These are phyloP conservation scores for Peromyscus maniculatus DNA, from an alignment of 2,113 vertebrate genomes.

Conservation along the genomic window DNA sequence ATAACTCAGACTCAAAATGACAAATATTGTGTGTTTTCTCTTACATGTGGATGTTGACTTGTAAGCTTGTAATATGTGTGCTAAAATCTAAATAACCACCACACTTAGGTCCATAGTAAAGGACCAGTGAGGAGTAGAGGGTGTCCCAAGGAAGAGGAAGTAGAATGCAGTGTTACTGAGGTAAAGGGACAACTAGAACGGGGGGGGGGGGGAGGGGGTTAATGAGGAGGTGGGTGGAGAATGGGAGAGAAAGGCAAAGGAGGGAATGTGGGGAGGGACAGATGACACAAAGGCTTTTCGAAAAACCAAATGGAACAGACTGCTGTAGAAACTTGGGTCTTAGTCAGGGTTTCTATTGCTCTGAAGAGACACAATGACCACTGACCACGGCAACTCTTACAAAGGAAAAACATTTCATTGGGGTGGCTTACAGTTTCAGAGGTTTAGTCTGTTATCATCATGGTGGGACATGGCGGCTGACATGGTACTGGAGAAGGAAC, in stretches of 20 bases:
- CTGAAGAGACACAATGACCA: too few relatives aligned
- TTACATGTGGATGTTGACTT: not conserved
- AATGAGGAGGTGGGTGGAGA: not conserved
- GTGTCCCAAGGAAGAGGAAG: not conserved
- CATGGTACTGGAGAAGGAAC: too few relatives aligned
- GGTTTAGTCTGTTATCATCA: too few relatives aligned
- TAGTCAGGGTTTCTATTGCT: too few relatives aligned
- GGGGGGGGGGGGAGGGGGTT: too few relatives aligned
- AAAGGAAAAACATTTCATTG: too few relatives aligned
- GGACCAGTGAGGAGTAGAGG: not conserved
- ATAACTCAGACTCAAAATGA: not conserved
- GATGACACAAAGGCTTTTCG: not conserved
- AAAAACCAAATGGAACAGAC: not conserved
- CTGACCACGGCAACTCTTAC: too few relatives aligned
- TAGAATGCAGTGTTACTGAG: not conserved
- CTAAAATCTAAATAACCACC: not conserved
- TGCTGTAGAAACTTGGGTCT: not conserved
- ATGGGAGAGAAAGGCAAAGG: not conserved
- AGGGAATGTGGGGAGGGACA: not conserved
- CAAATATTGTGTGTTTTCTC: not conserved
- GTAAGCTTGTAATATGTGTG: not conserved
- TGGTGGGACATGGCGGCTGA: too few relatives aligned
- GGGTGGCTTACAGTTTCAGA: too few relatives aligned
- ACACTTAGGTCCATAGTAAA: not conserved
- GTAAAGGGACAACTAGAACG: not conserved